phyloP scores from a whole-genome alignment of 2,888 invertebrate genomes.

The Cyrtodaria siliqua region DNA sequence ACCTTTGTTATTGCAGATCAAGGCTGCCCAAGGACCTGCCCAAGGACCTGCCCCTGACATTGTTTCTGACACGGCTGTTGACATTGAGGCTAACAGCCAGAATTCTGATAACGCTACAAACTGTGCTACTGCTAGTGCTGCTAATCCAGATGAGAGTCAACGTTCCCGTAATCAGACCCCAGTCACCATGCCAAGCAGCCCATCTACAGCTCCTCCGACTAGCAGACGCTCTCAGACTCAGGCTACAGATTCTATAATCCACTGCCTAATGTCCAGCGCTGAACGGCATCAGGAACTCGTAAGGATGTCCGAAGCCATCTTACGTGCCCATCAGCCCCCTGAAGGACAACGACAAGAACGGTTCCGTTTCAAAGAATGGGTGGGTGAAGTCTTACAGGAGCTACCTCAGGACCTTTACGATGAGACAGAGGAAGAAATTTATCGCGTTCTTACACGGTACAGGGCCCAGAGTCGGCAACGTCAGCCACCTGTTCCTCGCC shows the following conservation, averaged over 20 bases:
- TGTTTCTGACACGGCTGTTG: background rate
- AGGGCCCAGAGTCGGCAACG: background rate
- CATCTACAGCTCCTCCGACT: conserved; percentile 1
- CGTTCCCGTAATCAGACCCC: background rate
- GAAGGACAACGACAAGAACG: conserved; percentile 4
- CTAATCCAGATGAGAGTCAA: conserved; percentile 1
- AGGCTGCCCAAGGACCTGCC: too few relatives aligned
- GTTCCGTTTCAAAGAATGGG: conserved; percentile 6
- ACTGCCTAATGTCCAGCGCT: conserved; percentile 5
- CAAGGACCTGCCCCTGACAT: background rate
- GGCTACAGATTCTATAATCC: conserved; percentile 10
- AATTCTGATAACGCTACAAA: background rate
- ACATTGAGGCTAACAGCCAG: background rate
- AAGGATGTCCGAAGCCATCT: conserved; percentile 7
- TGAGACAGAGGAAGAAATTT: conserved; percentile 3
- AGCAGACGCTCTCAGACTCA: conserved; percentile 2
- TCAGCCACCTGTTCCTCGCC: too few relatives aligned
- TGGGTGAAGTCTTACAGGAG: conserved; percentile 5
- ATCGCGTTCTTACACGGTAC: conserved; percentile 3
- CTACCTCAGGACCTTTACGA: conserved; percentile 8
- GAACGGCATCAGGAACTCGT: conserved; percentile 7
- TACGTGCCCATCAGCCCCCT: background rate
- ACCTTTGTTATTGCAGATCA: background rate
- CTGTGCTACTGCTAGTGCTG: background rate
- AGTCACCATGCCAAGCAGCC: background rate